Evolutionary conservation across 2,113 vertebrate genomes (phyloP), one percentile per base, ranked within the genome.

Genomic region (Mormyrus lacerda): DNA sequence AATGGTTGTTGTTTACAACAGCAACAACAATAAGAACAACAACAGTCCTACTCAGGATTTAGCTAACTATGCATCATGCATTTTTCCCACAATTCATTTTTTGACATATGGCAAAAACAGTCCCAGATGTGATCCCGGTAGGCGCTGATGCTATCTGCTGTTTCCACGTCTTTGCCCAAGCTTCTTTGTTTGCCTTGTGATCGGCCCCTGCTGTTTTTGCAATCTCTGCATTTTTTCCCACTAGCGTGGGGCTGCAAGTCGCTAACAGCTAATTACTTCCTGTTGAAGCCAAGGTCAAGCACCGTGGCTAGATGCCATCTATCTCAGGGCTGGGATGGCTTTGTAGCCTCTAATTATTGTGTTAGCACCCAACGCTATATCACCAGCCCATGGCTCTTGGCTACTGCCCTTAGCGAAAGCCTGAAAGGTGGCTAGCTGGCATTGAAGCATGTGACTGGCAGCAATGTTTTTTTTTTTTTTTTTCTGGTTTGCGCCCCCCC

Each of bases 301-400:
- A 58, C 87, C 39, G 42, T 87, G 87, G 87, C 87, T 87, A 53
- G 87, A 65, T 44, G 87, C 87, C 87, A 87, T 87, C 87, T 61
- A 61, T 61, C 86, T 87, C 7, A 7, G 48, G 85, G 85, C 85
- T 53, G 85, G 27, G 39, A 53, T 87, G 35, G 86, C 51, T 58
- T 44, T 7, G 21, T 65, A 45, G 55, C 87, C 53, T 42, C 87
- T 87, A 87, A 87, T 87, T 42, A 61, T 58, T 61, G 21, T 44
- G 51, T 58, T 87, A 87, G 55, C 87, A 24, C 55, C 53, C 85
- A 53, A 86, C 19, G 9, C 85, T 86, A n/a, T 21, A 53, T 86
- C 48, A 53, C 19, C 4, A 50, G 45, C 27, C 27, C 44, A 31
- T 86, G 48, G 42, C 48, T 53, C 85, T 86, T 50, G 85, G 85